phyloP scores from a whole-genome alignment of 2,113 vertebrate genomes.

The Dicrurus megarhynchus region DNA sequence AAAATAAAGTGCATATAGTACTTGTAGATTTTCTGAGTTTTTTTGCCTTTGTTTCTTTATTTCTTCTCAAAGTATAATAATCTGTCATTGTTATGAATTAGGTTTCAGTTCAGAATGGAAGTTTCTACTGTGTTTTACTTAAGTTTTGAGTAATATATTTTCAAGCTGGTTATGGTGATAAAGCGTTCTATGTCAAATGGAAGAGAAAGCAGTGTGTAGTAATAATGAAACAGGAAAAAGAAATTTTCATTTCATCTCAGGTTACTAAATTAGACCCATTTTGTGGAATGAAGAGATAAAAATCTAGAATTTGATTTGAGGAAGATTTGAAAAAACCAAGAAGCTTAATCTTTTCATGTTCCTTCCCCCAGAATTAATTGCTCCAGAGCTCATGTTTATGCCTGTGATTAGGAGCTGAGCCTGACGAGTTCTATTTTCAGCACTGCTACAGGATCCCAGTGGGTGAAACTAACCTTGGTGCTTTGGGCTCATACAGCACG shows the following conservation, averaged over 20 bases:
- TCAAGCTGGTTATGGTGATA: not conserved
- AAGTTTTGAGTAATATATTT: not conserved
- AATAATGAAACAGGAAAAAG: not conserved
- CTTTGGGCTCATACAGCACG: not conserved
- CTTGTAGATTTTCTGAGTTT: not conserved
- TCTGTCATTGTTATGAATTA: not conserved
- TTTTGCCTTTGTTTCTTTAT: not conserved
- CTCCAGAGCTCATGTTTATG: conserved; percentile 8
- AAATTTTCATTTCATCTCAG: not conserved
- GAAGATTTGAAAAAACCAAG: not conserved
- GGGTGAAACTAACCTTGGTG: not conserved
- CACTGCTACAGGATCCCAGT: not conserved
- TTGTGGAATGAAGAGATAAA: not conserved
- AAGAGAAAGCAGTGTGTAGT: not conserved
- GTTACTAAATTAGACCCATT: not conserved
- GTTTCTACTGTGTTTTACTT: not conserved
- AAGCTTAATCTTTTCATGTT: not conserved
- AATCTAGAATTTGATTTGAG: conserved; percentile 9
- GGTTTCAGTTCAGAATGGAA: not conserved
- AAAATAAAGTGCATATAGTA: not conserved
- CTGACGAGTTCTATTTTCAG: conserved; percentile 32
- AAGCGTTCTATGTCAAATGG: not conserved
- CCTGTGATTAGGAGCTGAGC: not conserved
- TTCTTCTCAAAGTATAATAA: not conserved
- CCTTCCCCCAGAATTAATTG: conserved; percentile 9